Conservation (phyloP, 2,888 invertebrate genomes). For the Argyresthia goedartella region DNA sequence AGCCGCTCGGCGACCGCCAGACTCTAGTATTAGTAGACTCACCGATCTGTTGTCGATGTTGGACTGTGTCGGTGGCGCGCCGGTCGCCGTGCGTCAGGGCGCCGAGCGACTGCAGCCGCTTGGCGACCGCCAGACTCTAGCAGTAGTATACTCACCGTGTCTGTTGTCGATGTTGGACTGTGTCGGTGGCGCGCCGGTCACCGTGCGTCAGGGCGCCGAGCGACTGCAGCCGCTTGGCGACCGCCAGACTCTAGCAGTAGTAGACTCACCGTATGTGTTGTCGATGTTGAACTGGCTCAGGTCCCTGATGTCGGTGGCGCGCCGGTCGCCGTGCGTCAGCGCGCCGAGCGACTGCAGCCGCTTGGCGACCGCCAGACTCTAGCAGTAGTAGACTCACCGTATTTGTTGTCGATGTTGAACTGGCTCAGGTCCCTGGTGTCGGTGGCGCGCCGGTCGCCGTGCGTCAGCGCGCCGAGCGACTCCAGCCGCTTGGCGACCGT, state of each 20-base stretch:
- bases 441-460: slow-evolving; percentile 97
- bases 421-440: slow-evolving; percentile 97
- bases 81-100: too few species aligned
- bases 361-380: slow-evolving; percentile 97
- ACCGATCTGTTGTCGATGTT: slow-evolving; percentile 95
- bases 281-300: slow-evolving; percentile 99
- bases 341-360: slow-evolving; percentile 96
- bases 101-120: too few species aligned
- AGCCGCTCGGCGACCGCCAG: too few species aligned
- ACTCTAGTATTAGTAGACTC: slow-evolving; percentile 13
- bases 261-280: slow-evolving; percentile 78
- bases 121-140: too few species aligned
- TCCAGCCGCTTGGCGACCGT: slow-evolving; percentile 97
- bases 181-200: slow-evolving; percentile 97
- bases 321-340: slow-evolving; percentile 97
- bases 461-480: slow-evolving; percentile 96
- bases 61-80: too few species aligned
- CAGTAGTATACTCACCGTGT: slow-evolving; percentile 64
- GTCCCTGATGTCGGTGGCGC: slow-evolving; percentile 98
- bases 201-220: slow-evolving; percentile 98
- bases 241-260: too few species aligned
- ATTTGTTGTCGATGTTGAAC: slow-evolving; percentile 98
- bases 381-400: slow-evolving; percentile 31
- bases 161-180: slow-evolving; percentile 97
- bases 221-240: slow-evolving; percentile 95